A percentile compares a stretch with the other conserved stretches of the same genome.
Evolutionary conservation across 2,113 vertebrate genomes (phyloP).

Genomic region (Casuarius casuarius): DNA sequence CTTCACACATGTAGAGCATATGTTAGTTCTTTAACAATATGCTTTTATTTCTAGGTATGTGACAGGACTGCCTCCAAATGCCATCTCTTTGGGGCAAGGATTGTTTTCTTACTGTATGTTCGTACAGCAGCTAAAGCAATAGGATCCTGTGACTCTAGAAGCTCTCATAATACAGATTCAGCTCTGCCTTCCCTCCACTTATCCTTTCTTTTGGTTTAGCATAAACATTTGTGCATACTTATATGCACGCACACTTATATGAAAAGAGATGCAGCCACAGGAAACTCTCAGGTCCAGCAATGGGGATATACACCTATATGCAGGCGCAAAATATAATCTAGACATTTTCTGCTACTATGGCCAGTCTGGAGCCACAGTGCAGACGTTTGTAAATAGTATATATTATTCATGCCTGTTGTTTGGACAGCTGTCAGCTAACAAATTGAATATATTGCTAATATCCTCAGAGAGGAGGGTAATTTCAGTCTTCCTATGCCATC

Average conservation of each 20-base stretch:
- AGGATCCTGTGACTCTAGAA: not conserved
- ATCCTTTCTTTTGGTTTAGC: not conserved
- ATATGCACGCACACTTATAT: fast-evolving
- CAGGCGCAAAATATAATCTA: not conserved
- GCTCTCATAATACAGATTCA: not conserved
- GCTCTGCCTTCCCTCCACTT: not conserved
- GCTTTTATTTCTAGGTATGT: not conserved
- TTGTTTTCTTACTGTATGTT: not conserved
- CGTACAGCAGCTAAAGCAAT: not conserved
- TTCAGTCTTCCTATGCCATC: not conserved
- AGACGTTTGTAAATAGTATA: not conserved
- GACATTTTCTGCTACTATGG: no score
- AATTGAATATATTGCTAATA: not conserved
- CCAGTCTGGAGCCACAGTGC: not conserved
- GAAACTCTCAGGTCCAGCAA: not conserved
- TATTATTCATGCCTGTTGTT: not conserved
- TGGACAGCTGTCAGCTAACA: not conserved
- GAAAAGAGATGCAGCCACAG: not conserved
- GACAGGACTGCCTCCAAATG: not conserved
- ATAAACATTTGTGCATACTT: not conserved
- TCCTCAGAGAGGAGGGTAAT: not conserved
- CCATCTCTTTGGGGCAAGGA: not conserved
- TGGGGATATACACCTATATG: not conserved
- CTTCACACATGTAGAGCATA: not conserved
- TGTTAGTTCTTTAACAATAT: not conserved